Conservation (phyloP, 2,113 vertebrate genomes). For the Cygnus atratus region DNA sequence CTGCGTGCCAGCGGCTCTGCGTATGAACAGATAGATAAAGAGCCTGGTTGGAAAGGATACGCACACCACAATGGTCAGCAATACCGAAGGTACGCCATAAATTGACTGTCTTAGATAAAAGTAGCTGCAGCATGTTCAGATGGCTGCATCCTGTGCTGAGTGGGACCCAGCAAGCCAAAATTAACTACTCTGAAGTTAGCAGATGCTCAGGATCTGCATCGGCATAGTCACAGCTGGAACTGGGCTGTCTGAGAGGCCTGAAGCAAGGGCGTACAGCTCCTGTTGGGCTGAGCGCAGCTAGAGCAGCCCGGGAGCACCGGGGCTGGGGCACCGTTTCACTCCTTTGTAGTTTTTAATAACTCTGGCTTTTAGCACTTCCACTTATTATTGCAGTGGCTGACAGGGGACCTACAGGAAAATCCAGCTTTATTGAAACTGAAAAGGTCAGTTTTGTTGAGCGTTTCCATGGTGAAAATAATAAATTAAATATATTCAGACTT, state of each 20-base stretch:
- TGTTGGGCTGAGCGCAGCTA: background rate
- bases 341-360: conserved; percentile 54
- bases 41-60: background rate
- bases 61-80: background rate
- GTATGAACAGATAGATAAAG: background rate
- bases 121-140: background rate
- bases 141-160: background rate
- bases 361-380: conserved; percentile 20
- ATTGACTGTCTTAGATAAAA: background rate
- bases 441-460: conserved; percentile 80
- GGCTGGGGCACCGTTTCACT: background rate
- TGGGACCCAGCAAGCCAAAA: background rate
- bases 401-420: conserved; percentile 72
- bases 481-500: conserved; percentile 69
- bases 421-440: conserved; percentile 80
- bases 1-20: background rate
- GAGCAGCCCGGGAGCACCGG: background rate
- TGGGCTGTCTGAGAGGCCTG: background rate
- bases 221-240: background rate
- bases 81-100: background rate
- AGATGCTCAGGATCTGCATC: background rate
- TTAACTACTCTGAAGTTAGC: background rate
- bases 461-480: conserved; percentile 80
- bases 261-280: background rate
- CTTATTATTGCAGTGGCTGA: conserved; percentile 65